Conservation (phyloP, 2,113 vertebrate genomes). For the Solenodon paradoxus region DNA sequence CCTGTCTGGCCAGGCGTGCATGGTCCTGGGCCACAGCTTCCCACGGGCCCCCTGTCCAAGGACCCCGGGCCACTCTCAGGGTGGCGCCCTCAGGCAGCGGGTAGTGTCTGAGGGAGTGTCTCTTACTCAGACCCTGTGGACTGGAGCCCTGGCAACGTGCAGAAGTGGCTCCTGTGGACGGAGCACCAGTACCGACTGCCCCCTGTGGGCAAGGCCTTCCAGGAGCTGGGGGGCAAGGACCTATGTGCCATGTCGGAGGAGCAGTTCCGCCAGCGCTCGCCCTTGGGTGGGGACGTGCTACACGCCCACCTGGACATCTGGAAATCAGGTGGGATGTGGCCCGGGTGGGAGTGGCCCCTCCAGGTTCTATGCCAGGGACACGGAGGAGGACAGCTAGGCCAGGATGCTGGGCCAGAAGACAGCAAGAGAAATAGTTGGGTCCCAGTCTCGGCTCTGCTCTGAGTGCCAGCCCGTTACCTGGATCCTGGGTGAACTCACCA, state of each 20-base stretch:
- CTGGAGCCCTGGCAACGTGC: slow-evolving; percentile 93
- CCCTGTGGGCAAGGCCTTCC: slow-evolving; percentile 93
- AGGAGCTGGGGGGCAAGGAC: slow-evolving; percentile 93
- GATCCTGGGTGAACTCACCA: background rate
- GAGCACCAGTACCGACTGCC: slow-evolving; percentile 96
- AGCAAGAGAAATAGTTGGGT: too few relatives aligned
- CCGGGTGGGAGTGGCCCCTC: accelerated
- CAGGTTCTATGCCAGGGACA: background rate
- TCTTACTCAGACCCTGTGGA: slow-evolving; percentile 88
- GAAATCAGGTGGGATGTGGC: slow-evolving; percentile 89
- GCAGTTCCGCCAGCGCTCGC: slow-evolving; percentile 93
- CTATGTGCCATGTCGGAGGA: slow-evolving; percentile 95
- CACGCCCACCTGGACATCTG: slow-evolving; percentile 98
- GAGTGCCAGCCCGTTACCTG: background rate
- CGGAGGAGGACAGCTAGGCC: accelerated
- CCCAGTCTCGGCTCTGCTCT: accelerated
- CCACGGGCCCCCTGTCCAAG: accelerated
- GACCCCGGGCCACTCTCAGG: accelerated
- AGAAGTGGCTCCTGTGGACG: slow-evolving; percentile 98
- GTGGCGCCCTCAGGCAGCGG: background rate
- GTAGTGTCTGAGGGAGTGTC: background rate
- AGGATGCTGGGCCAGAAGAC: too few relatives aligned
- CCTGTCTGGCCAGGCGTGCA: background rate
- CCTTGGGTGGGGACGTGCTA: slow-evolving; percentile 91
- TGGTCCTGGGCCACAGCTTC: background rate